These are phyloP conservation scores for Conchocele bisecta DNA, from an alignment of 2,888 invertebrate genomes.

Conservation along the genomic window DNA sequence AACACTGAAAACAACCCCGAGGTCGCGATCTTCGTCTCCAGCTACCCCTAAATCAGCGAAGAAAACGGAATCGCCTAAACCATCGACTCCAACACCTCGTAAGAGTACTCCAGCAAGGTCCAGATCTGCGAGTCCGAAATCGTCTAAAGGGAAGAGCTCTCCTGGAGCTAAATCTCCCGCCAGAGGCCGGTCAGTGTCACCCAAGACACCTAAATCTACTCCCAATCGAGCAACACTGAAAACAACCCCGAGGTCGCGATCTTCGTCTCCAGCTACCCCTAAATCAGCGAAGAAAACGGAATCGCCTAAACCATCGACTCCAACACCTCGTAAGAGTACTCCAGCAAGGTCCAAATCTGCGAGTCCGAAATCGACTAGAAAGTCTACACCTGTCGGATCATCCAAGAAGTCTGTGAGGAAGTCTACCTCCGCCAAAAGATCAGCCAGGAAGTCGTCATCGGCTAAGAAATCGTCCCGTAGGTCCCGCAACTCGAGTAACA, in stretches of 20 bases:
- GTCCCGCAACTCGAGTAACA: too few species aligned
- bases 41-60: constrained; percentile 7
- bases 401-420: not conserved
- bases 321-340: constrained; percentile 15
- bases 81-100: constrained; percentile 9
- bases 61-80: constrained; percentile 15
- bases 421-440: constrained; percentile 3
- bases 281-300: constrained; percentile 27
- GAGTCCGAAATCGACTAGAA: constrained; percentile 31
- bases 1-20: not conserved
- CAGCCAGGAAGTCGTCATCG: constrained; percentile 23
- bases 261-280: not conserved
- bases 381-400: not conserved
- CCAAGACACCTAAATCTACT: constrained; percentile 7
- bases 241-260: not conserved
- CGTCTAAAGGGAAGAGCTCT: constrained; percentile 14
- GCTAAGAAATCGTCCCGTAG: constrained; percentile 1
- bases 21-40: constrained; percentile 10
- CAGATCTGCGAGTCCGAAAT: too few species aligned
- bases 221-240: not conserved
- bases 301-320: not conserved
- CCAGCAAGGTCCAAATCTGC: too few species aligned
- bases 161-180: constrained; percentile 13
- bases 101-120: constrained; percentile 4
- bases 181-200: constrained; percentile 8